Base-by-base conservation (phyloP, 2,797 vertebrate genomes). In the Artibeus jamaicensis region DNA sequence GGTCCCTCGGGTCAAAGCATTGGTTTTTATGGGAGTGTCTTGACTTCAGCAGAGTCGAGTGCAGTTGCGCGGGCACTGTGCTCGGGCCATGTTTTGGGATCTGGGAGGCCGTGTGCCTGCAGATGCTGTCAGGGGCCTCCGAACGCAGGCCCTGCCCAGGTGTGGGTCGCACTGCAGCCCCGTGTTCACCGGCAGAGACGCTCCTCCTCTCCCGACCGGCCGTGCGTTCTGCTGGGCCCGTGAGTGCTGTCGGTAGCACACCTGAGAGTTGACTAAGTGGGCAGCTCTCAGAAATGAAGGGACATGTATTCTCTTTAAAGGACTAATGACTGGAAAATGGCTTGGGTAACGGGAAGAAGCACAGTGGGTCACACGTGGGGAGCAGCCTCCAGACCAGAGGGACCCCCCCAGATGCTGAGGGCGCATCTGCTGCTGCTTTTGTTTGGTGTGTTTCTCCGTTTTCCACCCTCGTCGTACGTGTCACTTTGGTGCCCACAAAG, bases 311-410 rank as follows among this genome's bases (percentile, higher is more conserved):
- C 68, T 48, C 15, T 26, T 6, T 18, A 29, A 18, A 46, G 37
- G 62, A 18, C 4, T 37, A 11, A 5, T 15, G 37, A 4, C 70
- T 16, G 9, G 14, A 8, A 1, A 8, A 0, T 16, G 26, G 5
- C 22, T 86, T 5, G 3, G 39, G 2, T 10, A 5, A 16, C 21
- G 10, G 8, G 78, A 55, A 46, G 65, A 57, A 46, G 5, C 4
- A 0, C 0, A 2, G 24, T 26, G 26, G 79, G 37, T n/a, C 6
- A 5, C 3, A 29, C 24, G 7, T 0, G 2, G n/a, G 3, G 21
- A 1, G 8, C 21, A 4, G 48, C 9, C 21, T 32, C 57, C 24
- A 10, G 22, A n/a, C 16, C 3, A 34, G 39, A 48, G 50, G 67
- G 9, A 29, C 34, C 5, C 26, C 26, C 6, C 7, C 22, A 12